Base-by-base conservation (phyloP, 2,113 vertebrate genomes). In the Corythoichthys intestinalis region DNA sequence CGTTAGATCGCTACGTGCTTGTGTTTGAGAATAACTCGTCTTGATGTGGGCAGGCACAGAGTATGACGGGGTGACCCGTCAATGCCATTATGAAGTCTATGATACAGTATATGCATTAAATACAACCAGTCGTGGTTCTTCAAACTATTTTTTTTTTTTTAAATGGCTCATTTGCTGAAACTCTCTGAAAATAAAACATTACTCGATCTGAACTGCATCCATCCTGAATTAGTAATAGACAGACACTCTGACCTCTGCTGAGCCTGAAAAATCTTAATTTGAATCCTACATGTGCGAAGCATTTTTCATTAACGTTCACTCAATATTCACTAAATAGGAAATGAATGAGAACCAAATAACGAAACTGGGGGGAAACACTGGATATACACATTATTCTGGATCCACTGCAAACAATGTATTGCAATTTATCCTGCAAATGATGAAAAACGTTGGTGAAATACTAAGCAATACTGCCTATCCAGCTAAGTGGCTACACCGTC, bases 401-500 rank as follows among this genome's bases (percentile, higher is more conserved):
- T 13, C 0, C 2, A 50, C 4, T 15, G 4, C 13, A 50, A 12
- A 50, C 14, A 15, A 50, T 15, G 48, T 50, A 13, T 50, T 4
- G 13, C 3, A 10, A 57, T 11, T 34, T 35, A 59, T 8, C 57
- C 35, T 38, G 35, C 57, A 38, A 28, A 38, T 44, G 41, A 44
- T 44, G 57, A 14, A 9, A 58, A 34, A 34, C 1, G 4, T 34
- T 28, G 20, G 63, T 78, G 83, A 86, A 58, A 58, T 37, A 37
- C 14, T 28, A 10, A 14, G 12, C 5, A 53, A 53, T 53, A 12
- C 4, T 35, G 56, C 41, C 41, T 44, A 44, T 1, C 41, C 41
- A 8, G 28, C 34, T 79, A 81, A 82, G 76, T 73, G 67, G 76
- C 62, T 61, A 10, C 50, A 38, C 65, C 66, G 15, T 74, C 57